Base-by-base conservation (phyloP, 2,888 invertebrate genomes). In the Campopleginae sp. region DNA sequence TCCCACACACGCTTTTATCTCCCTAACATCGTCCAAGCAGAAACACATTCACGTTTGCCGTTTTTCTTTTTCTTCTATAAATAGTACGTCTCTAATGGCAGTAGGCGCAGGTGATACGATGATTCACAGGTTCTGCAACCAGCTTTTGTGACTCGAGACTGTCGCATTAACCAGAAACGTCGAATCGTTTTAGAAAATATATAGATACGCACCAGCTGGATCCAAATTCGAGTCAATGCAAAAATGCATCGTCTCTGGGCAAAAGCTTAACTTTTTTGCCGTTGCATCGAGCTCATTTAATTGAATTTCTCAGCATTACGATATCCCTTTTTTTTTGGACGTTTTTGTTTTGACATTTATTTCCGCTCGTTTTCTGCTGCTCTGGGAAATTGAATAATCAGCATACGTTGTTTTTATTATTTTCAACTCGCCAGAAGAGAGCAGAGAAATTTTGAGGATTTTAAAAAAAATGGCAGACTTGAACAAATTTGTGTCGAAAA, bases 61-160 rank as follows among this genome's bases (percentile, higher is more conserved):
- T 80, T 86, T 87, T 88, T 85, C 85, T 85, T 86, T 85, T 87
- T 82, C 84, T 85, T 82, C 90, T 90, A 90, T 90, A 90, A 90
- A 90, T 90, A 90, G 89, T 75, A 72, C 75, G 61, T 76, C 86
- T 82, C 86, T 88, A 89, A 88, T 88, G 86, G 83, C 85, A 80
- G 70, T 80, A 68, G 68, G 66, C 82, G 82, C 90, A 91, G 90
- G 89, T 91, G 91, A 88, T 86, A 80, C 87, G 84, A 82, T 91
- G 91, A 91, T 89, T 90, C 90, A 91, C 87, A 68, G 19, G 72
- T 72, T 81, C 77, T 65, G 51, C 68, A 63, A 77, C 77, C 48
- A 61, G 81, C 77, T 77, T 80, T 77, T 77, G 80, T 80, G 63
- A 68, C 46, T 61, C 48, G 51, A 12, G 65, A 74, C 80, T 74